Base-by-base conservation (phyloP, 2,113 vertebrate genomes). In the Muscicapa adusta region DNA sequence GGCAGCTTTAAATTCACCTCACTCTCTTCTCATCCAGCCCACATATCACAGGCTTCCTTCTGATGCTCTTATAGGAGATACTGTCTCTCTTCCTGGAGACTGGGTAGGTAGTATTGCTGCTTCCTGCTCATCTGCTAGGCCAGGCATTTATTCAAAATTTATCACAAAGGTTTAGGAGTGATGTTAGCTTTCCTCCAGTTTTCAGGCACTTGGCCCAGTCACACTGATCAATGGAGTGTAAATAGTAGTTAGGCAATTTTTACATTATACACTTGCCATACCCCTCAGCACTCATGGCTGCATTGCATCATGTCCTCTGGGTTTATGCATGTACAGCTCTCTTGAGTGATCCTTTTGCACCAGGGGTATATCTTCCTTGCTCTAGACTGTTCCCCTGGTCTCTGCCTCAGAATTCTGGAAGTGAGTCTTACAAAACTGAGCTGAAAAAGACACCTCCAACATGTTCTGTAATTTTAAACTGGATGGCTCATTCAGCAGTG, bases 241-340 rank as follows among this genome's bases (percentile, higher is more conserved):
- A 0, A 47, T 11, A 63, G 9, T 25, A 8, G 8, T 14, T 36
- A n/a, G 3, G 1, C 8, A 57, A 14, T 18, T 71, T 62, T 53
- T 83, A 31, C 10, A 7, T 7, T 4, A 36, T 18, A 18, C 29
- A 63, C 4, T 16, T 75, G 18, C 4, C 19, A 61, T 9, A 17
- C 5, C 18, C 6, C 7, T 48, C 22, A 42, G 31, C 11, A 15
- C 22, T 36, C 6, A 2, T 0, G 0, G 4, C 16, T 58, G 16
- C 22, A 29, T 29, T 42, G 4, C 16, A n/a, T 66, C 18, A 50
- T n/a, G 14, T 5, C 15, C 10, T 14, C 31, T 36, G 25, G 15
- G 14, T n/a, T 77, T 60, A 33, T 2, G 5, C 18, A 54, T 14
- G 40, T 40, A 40, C 40, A 40, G 8, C 36, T 66, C 62, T 25